Percentiles rank a stretch among this genome's conserved stretches.
phyloP scores from a whole-genome alignment of 1,140 invertebrate species.

The Atopsyche davidsoni region DNA sequence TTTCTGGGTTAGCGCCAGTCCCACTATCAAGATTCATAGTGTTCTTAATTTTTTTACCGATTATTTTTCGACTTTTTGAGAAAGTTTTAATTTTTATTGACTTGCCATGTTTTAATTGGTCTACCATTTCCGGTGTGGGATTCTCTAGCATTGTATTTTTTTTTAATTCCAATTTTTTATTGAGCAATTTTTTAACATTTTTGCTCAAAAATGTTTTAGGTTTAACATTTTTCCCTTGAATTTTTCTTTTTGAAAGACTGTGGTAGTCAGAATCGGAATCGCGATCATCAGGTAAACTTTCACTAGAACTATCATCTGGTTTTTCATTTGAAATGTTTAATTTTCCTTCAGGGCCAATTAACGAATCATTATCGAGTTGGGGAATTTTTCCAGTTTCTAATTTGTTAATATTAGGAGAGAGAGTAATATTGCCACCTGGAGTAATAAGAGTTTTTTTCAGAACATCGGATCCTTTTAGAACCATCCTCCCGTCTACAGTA shows the following conservation, averaged over 20 bases:
- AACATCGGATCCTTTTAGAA: slow-evolving; percentile 43
- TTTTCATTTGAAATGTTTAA: background rate
- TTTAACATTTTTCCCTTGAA: slow-evolving; percentile 9
- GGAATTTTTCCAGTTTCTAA: slow-evolving; percentile 22
- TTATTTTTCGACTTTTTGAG: slow-evolving; percentile 11
- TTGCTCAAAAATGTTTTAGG: slow-evolving; percentile 18
- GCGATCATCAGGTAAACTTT: slow-evolving; percentile 34
- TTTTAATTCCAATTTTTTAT: slow-evolving; percentile 26
- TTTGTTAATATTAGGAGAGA: slow-evolving; percentile 14
- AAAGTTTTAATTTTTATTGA: slow-evolving; percentile 18
- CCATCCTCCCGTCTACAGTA: slow-evolving; percentile 36
- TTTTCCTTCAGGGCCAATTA: slow-evolving; percentile 14
- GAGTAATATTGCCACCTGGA: background rate
- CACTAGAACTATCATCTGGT: slow-evolving; percentile 10
- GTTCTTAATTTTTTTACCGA: slow-evolving; percentile 22
- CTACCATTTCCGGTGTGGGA: background rate
- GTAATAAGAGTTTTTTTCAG: slow-evolving; percentile 34
- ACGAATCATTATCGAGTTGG: slow-evolving; percentile 25
- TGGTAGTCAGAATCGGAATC: slow-evolving; percentile 46
- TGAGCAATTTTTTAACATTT: slow-evolving; percentile 22
- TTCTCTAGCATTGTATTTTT: slow-evolving; percentile 8
- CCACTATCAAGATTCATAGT: slow-evolving; percentile 5
- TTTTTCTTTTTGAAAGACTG: slow-evolving; percentile 12
- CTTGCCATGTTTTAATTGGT: slow-evolving; percentile 13
- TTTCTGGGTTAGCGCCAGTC: background rate